These are phyloP conservation scores for Pterostichus niger DNA, from an alignment of 2,888 invertebrate species.

Conservation along the genomic window DNA sequence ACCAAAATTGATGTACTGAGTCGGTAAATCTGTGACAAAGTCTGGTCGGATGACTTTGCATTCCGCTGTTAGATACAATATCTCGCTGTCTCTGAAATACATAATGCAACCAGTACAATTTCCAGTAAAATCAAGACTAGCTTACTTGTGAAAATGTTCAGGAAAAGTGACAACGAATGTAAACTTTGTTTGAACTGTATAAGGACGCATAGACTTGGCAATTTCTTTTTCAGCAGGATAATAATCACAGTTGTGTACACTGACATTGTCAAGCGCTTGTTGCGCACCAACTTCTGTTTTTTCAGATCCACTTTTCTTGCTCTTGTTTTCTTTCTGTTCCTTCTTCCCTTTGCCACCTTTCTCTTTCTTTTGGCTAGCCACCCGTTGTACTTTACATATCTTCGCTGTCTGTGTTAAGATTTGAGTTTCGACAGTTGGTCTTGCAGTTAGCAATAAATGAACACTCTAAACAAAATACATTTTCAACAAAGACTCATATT, in stretches of 20 bases:
- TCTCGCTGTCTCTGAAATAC: slow-evolving; percentile 67
- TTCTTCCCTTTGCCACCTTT: slow-evolving; percentile 63
- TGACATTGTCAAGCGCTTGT: slow-evolving; percentile 66
- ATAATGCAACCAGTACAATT: no score
- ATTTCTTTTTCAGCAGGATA: slow-evolving; percentile 71
- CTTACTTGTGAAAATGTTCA: slow-evolving; percentile 62
- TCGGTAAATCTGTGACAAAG: slow-evolving; percentile 71
- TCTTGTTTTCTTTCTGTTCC: slow-evolving; percentile 39
- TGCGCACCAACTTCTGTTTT: not conserved
- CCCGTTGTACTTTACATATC: slow-evolving; percentile 53
- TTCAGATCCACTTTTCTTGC: not conserved
- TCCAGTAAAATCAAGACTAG: no score
- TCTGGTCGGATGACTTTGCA: slow-evolving; percentile 71
- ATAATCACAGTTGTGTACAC: slow-evolving; percentile 69
- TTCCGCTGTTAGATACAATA: slow-evolving; percentile 69
- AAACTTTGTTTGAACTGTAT: slow-evolving; percentile 69
- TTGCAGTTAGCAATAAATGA: slow-evolving; percentile 67
- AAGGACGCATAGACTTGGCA: slow-evolving; percentile 70
- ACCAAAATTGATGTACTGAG: slow-evolving; percentile 53
- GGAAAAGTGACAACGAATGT: slow-evolving; percentile 56
- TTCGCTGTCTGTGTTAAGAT: slow-evolving; percentile 63
- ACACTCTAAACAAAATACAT: slow-evolving; percentile 35
- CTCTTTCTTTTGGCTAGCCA: not conserved
- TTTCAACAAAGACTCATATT: not conserved
- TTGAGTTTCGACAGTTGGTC: slow-evolving; percentile 68